These are phyloP conservation scores for Maconellicoccus hirsutus DNA, from an alignment of 1,140 invertebrate species.

Conservation along the genomic window DNA sequence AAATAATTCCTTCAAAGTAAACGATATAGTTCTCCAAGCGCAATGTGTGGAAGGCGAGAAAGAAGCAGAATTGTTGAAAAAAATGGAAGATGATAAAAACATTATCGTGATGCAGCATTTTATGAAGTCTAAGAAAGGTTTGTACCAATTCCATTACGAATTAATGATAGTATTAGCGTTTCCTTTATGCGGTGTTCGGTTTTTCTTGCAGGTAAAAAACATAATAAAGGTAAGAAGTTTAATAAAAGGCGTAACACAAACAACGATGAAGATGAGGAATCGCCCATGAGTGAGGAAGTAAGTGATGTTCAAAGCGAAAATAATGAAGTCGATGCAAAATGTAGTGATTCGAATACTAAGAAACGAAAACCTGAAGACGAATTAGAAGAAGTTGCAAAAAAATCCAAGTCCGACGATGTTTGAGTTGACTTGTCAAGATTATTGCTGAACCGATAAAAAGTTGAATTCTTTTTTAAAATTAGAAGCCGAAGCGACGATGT, in stretches of 20 bases:
- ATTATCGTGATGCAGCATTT: background rate
- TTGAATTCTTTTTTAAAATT: too few relatives aligned
- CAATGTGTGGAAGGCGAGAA: constrained; percentile 6
- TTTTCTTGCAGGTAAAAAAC: background rate
- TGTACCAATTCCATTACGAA: background rate
- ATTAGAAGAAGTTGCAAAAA: background rate
- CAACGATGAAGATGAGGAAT: background rate
- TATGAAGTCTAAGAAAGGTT: constrained; percentile 5
- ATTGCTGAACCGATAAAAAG: too few relatives aligned
- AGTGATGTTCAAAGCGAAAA: background rate
- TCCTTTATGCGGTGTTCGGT: too few relatives aligned
- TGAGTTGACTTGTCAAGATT: background rate
- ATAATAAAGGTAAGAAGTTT: background rate
- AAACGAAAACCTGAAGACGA: background rate
- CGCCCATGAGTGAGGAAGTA: background rate
- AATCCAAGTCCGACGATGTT: background rate
- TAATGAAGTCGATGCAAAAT: background rate
- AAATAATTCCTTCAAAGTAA: background rate
- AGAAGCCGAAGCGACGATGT: too few relatives aligned
- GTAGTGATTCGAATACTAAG: background rate
- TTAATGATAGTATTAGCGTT: too few relatives aligned
- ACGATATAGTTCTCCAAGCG: background rate
- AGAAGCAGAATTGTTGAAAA: constrained; percentile 7
- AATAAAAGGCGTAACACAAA: background rate
- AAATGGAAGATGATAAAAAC: constrained; percentile 13